Percentiles rank a stretch among this genome's conserved stretches.
These are phyloP conservation scores for Tridacna crocea DNA, from an alignment of 2,888 invertebrate genomes.

Conservation along the genomic window DNA sequence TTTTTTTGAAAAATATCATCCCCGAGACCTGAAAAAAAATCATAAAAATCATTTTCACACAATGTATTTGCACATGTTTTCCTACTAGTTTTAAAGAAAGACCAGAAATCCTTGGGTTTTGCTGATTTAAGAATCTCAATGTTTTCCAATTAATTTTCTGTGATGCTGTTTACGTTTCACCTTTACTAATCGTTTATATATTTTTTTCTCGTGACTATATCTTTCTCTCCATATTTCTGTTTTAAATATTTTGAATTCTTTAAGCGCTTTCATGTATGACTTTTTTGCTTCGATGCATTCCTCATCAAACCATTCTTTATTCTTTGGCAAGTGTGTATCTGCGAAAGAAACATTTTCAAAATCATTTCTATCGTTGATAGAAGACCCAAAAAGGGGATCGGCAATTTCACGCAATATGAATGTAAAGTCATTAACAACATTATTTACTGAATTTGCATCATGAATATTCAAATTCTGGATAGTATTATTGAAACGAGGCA, in stretches of 20 bases:
- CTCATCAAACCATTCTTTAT: slow-evolving; percentile 18
- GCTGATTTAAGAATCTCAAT: slow-evolving; percentile 17
- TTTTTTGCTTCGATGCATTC: neutral
- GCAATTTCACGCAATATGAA: neutral
- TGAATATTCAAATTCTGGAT: neutral
- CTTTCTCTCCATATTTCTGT: neutral
- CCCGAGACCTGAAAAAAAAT: slow-evolving; percentile 23
- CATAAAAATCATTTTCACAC: slow-evolving; percentile 11
- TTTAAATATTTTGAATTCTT: slow-evolving; percentile 8
- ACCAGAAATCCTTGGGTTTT: slow-evolving; percentile 34
- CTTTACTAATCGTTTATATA: neutral
- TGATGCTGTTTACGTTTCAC: neutral
- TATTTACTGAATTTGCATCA: neutral
- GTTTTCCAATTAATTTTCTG: neutral
- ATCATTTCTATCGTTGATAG: neutral
- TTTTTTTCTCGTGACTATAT: neutral
- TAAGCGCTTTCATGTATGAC: neutral
- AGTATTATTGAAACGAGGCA: slow-evolving; percentile 5
- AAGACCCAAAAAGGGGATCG: neutral
- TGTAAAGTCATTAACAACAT: slow-evolving; percentile 4
- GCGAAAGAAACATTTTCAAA: neutral
- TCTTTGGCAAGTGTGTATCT: neutral
- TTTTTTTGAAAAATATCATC: neutral
- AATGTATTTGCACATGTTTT: neutral
- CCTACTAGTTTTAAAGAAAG: neutral